phyloP scores from a whole-genome alignment of 2,113 vertebrate genomes.

The Sula dactylatra region DNA sequence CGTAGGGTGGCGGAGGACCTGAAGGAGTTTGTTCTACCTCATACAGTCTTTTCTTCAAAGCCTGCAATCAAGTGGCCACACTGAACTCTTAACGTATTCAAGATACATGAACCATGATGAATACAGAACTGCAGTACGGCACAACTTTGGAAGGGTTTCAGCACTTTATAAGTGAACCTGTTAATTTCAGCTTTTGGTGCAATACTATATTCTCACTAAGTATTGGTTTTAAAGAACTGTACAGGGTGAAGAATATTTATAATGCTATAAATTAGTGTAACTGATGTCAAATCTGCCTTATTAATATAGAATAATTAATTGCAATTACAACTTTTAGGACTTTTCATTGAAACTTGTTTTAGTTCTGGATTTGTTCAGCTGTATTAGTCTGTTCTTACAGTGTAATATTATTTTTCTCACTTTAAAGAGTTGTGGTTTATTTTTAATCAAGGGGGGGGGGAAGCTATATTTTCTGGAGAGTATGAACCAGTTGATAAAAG shows the following conservation, averaged over 20 bases:
- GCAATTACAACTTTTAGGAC: neutral
- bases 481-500: neutral
- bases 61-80: neutral
- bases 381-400: neutral
- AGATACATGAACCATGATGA: neutral
- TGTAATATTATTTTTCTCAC: neutral
- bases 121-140: neutral
- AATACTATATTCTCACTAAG: slow-evolving; percentile 19
- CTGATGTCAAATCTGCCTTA: neutral
- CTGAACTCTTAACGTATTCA: neutral
- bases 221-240: neutral
- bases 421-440: neutral
- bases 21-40: slow-evolving; percentile 69
- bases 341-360: neutral
- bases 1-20: neutral
- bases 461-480: neutral
- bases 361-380: neutral
- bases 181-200: slow-evolving; percentile 25
- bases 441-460: neutral
- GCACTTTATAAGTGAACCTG: slow-evolving; percentile 49
- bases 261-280: neutral
- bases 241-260: neutral
- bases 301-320: neutral
- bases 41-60: neutral
- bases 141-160: neutral